Base-by-base conservation (phyloP, 2,888 invertebrate species). In the Drosophila gaucha region DNA sequence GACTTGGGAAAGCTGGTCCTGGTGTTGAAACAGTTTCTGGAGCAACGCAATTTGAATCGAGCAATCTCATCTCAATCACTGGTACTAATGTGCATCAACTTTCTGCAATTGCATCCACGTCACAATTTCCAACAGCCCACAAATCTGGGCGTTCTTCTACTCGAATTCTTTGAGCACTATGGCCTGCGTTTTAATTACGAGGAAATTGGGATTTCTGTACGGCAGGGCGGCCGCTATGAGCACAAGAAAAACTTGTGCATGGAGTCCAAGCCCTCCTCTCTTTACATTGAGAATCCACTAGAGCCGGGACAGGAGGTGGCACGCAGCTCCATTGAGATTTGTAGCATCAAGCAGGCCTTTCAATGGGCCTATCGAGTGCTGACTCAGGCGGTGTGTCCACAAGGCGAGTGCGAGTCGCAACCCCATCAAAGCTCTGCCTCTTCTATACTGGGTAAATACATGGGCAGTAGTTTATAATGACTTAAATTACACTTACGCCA, bases 1-100 rank as follows among this genome's bases (percentile, higher is more conserved):
- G 96, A 96, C 72, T 94, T 99, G 79, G 95, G 97, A 56, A 98
- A 98, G 89, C 93, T 99, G 90, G 98, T 99, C 89, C 95, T 99
- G 93, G 97, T 99, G 66, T 94, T 99, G 86, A 99, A 99, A 93
- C 99, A 99, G 93, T 99, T 99, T 93, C 95, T 99, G 77, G 94
- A 98, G 77, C 98, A 99, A 93, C 95, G 99, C 89, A 98, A 98
- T 93, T 94, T 99, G 89, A 99, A 99, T 93, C 99, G 99, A 94
- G 99, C 99, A 89, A 98, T 99, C 92, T 98, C 98, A 80, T 99
- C 99, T 63, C 99, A 99, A 93, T 97, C 98, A 90, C 94, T 99
- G 80, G 98, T 99, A 91, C 95, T 99, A 76, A 97, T 99, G 96
- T 97, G 98, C 91, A 97, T 99, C 92, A 98, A 98, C 93, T 99